Evolutionary conservation across 2,888 invertebrate genomes (phyloP).

Genomic region (Notodonta dromedarius): DNA sequence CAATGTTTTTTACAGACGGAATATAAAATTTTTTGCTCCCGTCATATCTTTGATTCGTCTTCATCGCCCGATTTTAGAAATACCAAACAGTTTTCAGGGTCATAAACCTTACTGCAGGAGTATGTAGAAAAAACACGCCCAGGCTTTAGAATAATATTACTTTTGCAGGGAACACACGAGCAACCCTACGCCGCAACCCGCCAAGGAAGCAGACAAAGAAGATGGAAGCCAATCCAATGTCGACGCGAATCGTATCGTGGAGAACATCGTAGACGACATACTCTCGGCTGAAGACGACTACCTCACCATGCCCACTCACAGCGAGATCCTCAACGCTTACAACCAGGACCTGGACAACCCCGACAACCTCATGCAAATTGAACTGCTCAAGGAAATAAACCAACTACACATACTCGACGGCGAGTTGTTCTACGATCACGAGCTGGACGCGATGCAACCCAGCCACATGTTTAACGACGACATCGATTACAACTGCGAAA

Average conservation of each 20-base stretch:
- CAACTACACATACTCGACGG: constrained; percentile 73
- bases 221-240: constrained; percentile 38
- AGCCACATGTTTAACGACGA: constrained; percentile 67
- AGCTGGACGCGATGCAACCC: constrained; percentile 72
- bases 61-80: too few species aligned
- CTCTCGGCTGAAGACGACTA: constrained; percentile 77
- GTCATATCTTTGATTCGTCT: too few species aligned
- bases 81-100: too few species aligned
- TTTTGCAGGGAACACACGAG: constrained; percentile 54
- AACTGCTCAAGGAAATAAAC: constrained; percentile 74
- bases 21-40: too few species aligned
- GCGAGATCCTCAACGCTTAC: constrained; percentile 56
- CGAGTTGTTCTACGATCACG: constrained; percentile 72
- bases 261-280: constrained; percentile 77
- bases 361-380: constrained; percentile 71
- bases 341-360: constrained; percentile 50
- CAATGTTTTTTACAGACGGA: too few species aligned
- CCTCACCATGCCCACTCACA: constrained; percentile 63
- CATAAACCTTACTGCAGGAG: too few species aligned
- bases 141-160: too few species aligned
- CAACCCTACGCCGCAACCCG: constrained; percentile 20
- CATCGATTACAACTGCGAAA: constrained; percentile 60
- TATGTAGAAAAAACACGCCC: too few species aligned
- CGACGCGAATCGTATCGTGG: constrained; percentile 58
- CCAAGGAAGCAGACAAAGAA: constrained; percentile 43